Evolutionary conservation across 2,113 vertebrate genomes (phyloP).

Genomic region (Heterocephalus glaber): DNA sequence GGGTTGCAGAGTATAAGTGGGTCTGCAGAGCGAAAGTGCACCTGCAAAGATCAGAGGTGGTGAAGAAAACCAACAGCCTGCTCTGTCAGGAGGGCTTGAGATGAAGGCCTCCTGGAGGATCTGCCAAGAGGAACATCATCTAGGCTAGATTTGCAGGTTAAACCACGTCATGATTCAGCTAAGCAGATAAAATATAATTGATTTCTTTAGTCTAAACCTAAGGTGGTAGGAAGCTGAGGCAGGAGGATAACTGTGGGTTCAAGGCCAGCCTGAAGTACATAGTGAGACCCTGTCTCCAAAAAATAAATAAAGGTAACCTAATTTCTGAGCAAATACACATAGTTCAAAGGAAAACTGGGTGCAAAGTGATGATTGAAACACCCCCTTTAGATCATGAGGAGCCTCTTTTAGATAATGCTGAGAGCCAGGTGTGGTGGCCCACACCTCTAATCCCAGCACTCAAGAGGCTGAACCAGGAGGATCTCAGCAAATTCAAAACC

Average conservation of each 20-base stretch:
- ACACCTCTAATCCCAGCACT: no score
- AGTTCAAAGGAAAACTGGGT: conserved; percentile 40
- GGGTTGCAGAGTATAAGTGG: not conserved
- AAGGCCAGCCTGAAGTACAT: no score
- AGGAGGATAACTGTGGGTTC: not conserved
- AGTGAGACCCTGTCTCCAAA: no score
- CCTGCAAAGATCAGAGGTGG: not conserved
- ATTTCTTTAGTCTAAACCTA: not conserved
- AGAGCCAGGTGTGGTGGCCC: not conserved
- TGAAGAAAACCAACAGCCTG: not conserved
- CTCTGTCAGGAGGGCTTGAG: not conserved
- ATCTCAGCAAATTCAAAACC: no score
- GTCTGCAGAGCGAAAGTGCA: not conserved
- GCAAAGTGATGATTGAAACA: not conserved
- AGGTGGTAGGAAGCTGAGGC: not conserved
- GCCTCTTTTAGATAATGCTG: not conserved
- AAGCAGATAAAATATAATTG: conserved; percentile 13
- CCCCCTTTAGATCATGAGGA: not conserved
- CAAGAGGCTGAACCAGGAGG: no score
- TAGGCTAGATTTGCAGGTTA: not conserved
- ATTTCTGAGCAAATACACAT: conserved; percentile 40
- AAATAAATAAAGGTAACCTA: no score
- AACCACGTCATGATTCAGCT: not conserved
- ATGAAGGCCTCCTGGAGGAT: not conserved
- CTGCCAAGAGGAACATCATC: not conserved